phyloP scores from a whole-genome alignment of 2,888 invertebrate genomes.

The Harmothoe impar region DNA sequence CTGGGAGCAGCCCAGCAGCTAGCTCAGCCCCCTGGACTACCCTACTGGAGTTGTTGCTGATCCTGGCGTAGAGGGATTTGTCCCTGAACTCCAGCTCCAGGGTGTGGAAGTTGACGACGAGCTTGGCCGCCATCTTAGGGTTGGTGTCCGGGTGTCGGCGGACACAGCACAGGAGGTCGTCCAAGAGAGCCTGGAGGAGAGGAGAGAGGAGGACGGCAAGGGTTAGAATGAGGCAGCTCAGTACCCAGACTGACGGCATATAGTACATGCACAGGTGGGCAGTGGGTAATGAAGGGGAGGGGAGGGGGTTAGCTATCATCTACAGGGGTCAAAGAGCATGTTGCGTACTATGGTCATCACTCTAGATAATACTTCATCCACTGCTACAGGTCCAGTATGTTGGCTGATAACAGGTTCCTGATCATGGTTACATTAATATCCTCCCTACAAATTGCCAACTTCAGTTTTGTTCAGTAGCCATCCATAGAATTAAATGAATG shows the following conservation, averaged over 20 bases:
- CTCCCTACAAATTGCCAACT: too few relatives aligned
- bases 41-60: background rate
- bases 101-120: constrained; percentile 29
- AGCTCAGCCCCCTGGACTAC: background rate
- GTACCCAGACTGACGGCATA: background rate
- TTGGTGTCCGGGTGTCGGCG: background rate
- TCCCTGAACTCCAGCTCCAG: constrained; percentile 26
- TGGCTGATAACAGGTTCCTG: too few relatives aligned
- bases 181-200: background rate
- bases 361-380: too few relatives aligned
- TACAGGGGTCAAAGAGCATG: too few relatives aligned
- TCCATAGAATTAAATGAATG: too few relatives aligned
- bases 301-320: too few relatives aligned
- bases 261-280: background rate
- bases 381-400: too few relatives aligned
- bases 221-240: constrained; percentile 5
- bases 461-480: too few relatives aligned
- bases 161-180: background rate
- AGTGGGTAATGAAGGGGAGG: too few relatives aligned
- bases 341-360: too few relatives aligned
- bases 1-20: background rate
- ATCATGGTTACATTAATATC: too few relatives aligned
- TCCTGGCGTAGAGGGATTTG: background rate
- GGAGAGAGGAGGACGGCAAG: background rate
- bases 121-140: constrained; percentile 25